Conservation (phyloP, 92 coral and sea anemone species). For the Zoanthus sociatus region DNA sequence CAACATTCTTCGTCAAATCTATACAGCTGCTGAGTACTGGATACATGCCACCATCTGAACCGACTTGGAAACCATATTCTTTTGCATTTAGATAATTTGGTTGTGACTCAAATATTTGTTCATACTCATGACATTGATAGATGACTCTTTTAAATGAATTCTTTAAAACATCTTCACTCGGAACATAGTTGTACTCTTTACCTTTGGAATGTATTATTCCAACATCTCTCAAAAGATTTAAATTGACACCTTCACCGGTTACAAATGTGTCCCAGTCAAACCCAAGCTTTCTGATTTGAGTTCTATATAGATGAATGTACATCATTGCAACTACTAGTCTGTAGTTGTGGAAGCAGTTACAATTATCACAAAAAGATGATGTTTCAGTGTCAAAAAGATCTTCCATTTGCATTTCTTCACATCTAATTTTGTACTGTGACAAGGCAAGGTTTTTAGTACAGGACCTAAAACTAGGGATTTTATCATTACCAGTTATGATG, state of each 20-base stretch:
- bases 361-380: constrained; percentile 19
- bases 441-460: constrained; percentile 45
- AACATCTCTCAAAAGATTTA: constrained; percentile 20
- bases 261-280: constrained; percentile 40
- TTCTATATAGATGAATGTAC: constrained; percentile 46
- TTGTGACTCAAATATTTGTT: constrained; percentile 17
- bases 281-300: constrained; percentile 41
- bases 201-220: constrained; percentile 37
- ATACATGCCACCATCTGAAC: constrained; percentile 18
- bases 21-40: constrained; percentile 20
- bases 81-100: constrained; percentile 34
- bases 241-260: constrained; percentile 1
- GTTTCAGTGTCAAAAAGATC: not conserved
- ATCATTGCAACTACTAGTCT: constrained; percentile 38
- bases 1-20: constrained; percentile 15
- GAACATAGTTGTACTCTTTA: constrained; percentile 49
- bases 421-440: constrained; percentile 17
- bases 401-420: constrained; percentile 10
- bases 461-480: constrained; percentile 42
- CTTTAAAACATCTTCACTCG: constrained; percentile 33
- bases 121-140: constrained; percentile 48
- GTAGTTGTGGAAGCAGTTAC: constrained; percentile 1
- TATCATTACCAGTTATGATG: constrained; percentile 5
- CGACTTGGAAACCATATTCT: constrained; percentile 31
- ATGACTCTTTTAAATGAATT: constrained; percentile 40